Conservation (phyloP, 2,888 invertebrate genomes). For the Hydrotaea cyrtoneurina region DNA sequence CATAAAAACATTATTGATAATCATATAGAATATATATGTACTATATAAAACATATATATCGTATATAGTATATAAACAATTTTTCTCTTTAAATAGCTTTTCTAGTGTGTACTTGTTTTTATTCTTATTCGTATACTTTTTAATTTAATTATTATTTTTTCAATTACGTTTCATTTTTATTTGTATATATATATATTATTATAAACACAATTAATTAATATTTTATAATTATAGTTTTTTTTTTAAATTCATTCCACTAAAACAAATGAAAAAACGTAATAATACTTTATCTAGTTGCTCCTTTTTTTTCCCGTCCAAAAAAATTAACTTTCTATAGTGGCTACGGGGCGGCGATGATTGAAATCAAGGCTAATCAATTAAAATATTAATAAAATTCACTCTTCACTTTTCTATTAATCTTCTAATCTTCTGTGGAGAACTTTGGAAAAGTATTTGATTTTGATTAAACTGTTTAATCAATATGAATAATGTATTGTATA, state of each 20-base stretch:
- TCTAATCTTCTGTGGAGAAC: no score
- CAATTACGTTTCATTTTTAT: slow-evolving; percentile 12
- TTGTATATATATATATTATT: slow-evolving; percentile 19
- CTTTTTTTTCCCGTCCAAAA: no score
- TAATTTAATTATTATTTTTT: slow-evolving; percentile 15
- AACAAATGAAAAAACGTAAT: neutral
- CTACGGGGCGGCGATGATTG: no score
- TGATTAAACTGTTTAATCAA: no score
- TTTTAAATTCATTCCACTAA: slow-evolving; percentile 64
- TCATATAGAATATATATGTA: neutral
- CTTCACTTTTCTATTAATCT: no score
- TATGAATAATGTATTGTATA: no score
- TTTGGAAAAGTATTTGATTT: no score
- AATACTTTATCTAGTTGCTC: neutral
- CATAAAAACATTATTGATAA: slow-evolving; percentile 1
- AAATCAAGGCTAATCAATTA: no score
- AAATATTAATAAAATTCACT: no score
- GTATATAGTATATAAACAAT: neutral
- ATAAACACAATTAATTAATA: neutral
- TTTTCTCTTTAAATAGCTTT: slow-evolving; percentile 59
- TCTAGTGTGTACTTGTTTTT: slow-evolving; percentile 52
- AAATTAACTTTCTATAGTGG: no score
- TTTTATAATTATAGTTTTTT: slow-evolving; percentile 46
- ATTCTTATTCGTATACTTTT: slow-evolving; percentile 23
- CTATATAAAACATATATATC: neutral